Evolutionary conservation across 2,797 vertebrate genomes (phyloP).

Genomic region (Sarcoramphus papa): DNA sequence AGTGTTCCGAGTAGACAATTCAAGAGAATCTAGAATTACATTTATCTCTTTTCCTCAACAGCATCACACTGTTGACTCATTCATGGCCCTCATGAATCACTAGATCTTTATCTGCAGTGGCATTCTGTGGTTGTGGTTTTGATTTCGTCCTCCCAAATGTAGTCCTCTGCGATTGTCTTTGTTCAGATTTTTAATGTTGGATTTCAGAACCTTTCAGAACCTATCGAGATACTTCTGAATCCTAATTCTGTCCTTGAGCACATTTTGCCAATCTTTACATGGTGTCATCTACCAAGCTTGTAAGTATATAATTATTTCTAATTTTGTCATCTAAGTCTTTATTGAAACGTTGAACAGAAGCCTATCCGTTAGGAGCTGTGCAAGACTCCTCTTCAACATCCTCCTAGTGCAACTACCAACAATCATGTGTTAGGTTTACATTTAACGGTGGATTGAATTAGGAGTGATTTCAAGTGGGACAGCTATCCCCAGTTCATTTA

Average conservation of each 20-base stretch:
- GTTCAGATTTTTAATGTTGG: not conserved
- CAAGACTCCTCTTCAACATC: not conserved
- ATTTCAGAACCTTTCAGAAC: not conserved
- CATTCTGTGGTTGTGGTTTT: not conserved
- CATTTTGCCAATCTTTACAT: not conserved
- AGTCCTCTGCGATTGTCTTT: rapidly evolving
- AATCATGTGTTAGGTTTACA: not conserved
- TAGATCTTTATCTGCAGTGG: not conserved
- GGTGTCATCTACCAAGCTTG: not conserved
- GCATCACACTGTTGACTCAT: not conserved
- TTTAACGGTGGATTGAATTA: not conserved
- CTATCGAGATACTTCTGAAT: not conserved
- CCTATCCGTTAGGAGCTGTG: not conserved
- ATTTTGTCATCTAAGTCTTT: not conserved
- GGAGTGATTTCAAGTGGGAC: not conserved
- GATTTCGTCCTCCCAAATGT: not conserved
- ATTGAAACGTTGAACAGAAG: not conserved
- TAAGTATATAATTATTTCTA: not conserved
- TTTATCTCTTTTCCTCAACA: not conserved
- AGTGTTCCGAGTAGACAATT: not conserved
- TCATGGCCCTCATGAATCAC: not conserved
- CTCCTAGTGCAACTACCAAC: not conserved
- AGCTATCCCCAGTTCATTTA: not conserved
- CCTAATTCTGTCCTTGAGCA: not conserved
- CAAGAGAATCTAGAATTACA: not conserved